Evolutionary conservation across 2,113 vertebrate species (phyloP), one percentile per base, ranked within the genome.

Genomic region (Panurus biarmicus): DNA sequence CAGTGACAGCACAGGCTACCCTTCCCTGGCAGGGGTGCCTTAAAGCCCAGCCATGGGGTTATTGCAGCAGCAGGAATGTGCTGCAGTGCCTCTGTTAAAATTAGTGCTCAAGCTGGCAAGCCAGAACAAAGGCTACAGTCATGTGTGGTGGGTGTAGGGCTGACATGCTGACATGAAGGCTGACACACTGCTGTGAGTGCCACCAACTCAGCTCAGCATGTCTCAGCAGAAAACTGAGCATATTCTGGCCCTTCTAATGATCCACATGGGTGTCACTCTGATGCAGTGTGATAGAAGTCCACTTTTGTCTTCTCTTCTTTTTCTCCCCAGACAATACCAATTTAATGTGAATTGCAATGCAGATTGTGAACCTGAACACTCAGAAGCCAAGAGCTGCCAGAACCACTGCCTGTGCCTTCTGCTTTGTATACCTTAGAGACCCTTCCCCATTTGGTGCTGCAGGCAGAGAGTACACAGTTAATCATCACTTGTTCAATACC

Each of bases 401-500:
- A 87, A 45, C 31, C 50, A 71, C 44, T 4, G 19, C n/a, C 56
- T 78, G 35, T 33, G 65, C 33, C 2, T 72, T 94, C 85, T 57
- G 22, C 31, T 87, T 78, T 7, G 0, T 57, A 4, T 13, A 31
- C 58, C 62, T 91, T 57, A 78, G 85, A 60, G 85, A 85, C 85
- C 53, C 26, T 89, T 91, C 38, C 51, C 35, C 5, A 2, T 77
- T 64, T 11, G 2, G 61, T 74, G 61, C 85, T 0, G 0, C 57
- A 84, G 76, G 76, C 36, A 76, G 74, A 48, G 51, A 79, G 17
- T 5, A 13, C 69, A 44, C 22, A 69, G 85, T 93, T 90, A 76
- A 94, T 92, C 79, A 90, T 83, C 50, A 66, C 44, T 79, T 83
- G 22, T 36, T 93, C 85, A 58, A 65, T 92, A 91, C 33, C 24